Evolutionary conservation across 1,140 invertebrate genomes (phyloP).

Genomic region (Pseudomyrmex pallidus): DNA sequence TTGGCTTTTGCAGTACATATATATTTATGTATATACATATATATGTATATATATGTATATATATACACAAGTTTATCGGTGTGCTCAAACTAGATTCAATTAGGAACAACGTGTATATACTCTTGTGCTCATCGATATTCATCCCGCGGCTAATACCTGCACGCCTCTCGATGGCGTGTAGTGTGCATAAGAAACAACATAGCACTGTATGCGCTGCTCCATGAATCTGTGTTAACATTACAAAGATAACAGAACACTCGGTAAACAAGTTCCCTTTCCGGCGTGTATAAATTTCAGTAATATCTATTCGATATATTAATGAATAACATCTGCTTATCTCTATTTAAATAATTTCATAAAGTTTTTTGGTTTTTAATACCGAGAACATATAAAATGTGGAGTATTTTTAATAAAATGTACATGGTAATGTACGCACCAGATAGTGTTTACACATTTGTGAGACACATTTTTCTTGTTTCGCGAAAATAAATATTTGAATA

Average conservation of each 20-base stretch:
- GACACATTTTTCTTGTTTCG: too few species aligned
- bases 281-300: not conserved
- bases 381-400: not conserved
- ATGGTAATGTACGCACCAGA: too few species aligned
- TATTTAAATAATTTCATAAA: not conserved
- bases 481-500: not conserved
- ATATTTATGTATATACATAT: conserved; percentile 16
- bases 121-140: conserved; percentile 60
- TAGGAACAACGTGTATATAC: conserved; percentile 59
- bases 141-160: conserved; percentile 62
- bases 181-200: conserved; percentile 56
- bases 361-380: not conserved
- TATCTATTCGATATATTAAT: not conserved
- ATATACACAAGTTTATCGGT: conserved; percentile 44
- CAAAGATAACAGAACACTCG: conserved; percentile 47
- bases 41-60: conserved; percentile 18
- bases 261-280: conserved; percentile 11
- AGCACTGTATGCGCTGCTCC: conserved; percentile 39
- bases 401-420: conserved; percentile 24
- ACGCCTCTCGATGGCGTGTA: conserved; percentile 58
- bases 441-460: not conserved
- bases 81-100: conserved; percentile 59
- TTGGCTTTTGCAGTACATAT: conserved; percentile 4
- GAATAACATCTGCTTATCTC: not conserved
- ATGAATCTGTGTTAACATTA: conserved; percentile 58